Evolutionary conservation across 2,888 invertebrate species (phyloP).

Genomic region (Pimpla rufipes): DNA sequence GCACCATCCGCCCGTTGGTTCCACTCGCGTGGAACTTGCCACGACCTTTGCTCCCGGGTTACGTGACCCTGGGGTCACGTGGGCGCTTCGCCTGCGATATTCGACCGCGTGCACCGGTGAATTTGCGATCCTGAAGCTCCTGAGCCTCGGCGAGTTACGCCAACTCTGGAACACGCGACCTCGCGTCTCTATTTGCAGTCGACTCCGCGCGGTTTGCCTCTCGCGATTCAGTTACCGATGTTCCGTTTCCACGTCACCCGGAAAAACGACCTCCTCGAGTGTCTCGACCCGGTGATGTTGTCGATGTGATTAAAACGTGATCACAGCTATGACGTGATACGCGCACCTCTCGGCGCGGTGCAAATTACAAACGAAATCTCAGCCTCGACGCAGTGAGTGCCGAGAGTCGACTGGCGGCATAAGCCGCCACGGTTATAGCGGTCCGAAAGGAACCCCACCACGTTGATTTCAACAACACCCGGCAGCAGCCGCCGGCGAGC

Average conservation of each 20-base stretch:
- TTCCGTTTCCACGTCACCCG: not conserved
- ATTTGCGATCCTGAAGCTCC: slow-evolving; percentile 14
- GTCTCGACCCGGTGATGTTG: too few relatives aligned
- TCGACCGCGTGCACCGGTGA: not conserved
- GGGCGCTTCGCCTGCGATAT: not conserved
- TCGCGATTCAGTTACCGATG: not conserved
- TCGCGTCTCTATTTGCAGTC: not conserved
- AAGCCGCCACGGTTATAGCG: slow-evolving; percentile 79
- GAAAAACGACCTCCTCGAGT: too few relatives aligned
- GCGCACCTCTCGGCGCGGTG: slow-evolving; percentile 33
- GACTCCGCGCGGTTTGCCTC: not conserved
- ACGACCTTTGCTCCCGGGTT: slow-evolving; percentile 41
- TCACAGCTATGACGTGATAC: not conserved
- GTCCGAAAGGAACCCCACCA: slow-evolving; percentile 84
- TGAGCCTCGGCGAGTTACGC: not conserved
- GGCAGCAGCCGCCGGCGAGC: slow-evolving; percentile 76
- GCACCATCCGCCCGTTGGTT: slow-evolving; percentile 15
- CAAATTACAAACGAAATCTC: slow-evolving; percentile 80
- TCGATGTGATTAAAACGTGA: not conserved
- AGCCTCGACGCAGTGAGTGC: slow-evolving; percentile 83
- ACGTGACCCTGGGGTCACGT: not conserved
- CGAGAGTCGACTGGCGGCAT: slow-evolving; percentile 83
- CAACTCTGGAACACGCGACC: slow-evolving; percentile 29
- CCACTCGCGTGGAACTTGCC: slow-evolving; percentile 21
- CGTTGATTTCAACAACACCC: slow-evolving; percentile 83